These are phyloP conservation scores for Lepilemur ruficaudatus DNA, from an alignment of 2,797 vertebrate species.

Conservation along the genomic window DNA sequence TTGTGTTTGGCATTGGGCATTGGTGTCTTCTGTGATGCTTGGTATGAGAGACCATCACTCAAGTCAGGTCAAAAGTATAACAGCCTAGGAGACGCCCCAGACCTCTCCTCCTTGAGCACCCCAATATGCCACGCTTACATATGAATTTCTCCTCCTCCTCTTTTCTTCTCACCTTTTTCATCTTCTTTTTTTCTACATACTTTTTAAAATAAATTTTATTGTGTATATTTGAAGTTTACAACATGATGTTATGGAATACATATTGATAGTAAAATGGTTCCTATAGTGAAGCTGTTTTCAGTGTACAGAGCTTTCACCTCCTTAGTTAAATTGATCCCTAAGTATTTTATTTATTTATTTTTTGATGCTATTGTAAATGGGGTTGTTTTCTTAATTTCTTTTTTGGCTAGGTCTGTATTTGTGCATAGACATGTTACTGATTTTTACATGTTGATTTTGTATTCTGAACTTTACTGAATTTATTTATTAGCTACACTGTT, in stretches of 20 bases:
- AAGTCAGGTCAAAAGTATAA: not conserved
- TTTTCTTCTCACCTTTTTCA: not conserved
- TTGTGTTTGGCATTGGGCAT: not conserved
- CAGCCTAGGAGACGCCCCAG: too few relatives aligned
- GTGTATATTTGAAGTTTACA: not conserved
- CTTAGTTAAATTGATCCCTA: too few relatives aligned
- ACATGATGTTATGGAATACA: not conserved
- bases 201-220: not conserved
- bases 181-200: not conserved
- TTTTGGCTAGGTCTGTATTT: too few relatives aligned
- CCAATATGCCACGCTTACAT: rapidly evolving
- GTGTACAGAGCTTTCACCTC: not conserved
- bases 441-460: not conserved
- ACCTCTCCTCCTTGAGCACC: not conserved
- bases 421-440: not conserved
- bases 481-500: not conserved
- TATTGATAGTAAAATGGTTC: not conserved
- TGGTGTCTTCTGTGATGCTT: not conserved
- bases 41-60: not conserved
- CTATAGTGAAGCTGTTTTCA: not conserved
- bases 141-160: not conserved
- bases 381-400: too few relatives aligned
- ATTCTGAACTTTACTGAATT: not conserved
- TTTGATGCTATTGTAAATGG: too few relatives aligned
- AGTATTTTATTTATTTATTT: too few relatives aligned